A percentile compares a stretch with the other conserved stretches of the same genome.
These are phyloP conservation scores for Euschistus heros DNA, from an alignment of 1,140 invertebrate genomes.

Conservation along the genomic window DNA sequence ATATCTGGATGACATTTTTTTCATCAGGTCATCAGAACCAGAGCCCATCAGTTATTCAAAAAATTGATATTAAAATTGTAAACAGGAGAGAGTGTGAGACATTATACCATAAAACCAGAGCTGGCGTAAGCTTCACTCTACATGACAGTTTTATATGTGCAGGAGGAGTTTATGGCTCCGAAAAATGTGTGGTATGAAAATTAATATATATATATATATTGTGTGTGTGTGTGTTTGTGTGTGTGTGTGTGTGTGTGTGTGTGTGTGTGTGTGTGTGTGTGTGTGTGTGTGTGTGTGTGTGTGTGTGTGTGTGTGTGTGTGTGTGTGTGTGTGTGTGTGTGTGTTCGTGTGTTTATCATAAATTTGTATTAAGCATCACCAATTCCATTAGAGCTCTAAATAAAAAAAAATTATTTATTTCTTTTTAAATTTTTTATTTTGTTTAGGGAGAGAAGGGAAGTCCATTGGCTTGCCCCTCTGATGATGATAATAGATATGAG, in stretches of 20 bases:
- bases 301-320: too few species aligned
- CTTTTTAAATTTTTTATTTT: conserved; percentile 37
- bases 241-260: too few species aligned
- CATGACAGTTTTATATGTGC: conserved; percentile 60
- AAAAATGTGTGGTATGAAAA: conserved; percentile 48
- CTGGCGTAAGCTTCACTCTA: conserved; percentile 49
- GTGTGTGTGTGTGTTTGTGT: too few species aligned
- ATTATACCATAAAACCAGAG: conserved; percentile 43
- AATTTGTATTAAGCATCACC: too few species aligned
- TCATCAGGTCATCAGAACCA: conserved; percentile 40
- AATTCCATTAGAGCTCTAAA: conserved; percentile 1
- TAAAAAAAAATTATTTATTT: not conserved
- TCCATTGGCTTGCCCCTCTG: conserved; percentile 31
- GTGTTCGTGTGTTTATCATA: too few species aligned
- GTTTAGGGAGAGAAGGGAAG: conserved; percentile 37
- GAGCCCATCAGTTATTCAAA: conserved; percentile 62
- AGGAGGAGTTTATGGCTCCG: conserved; percentile 49
- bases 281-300: too few species aligned
- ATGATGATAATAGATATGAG: conserved; percentile 35
- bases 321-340: too few species aligned
- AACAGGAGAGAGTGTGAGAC: conserved; percentile 43
- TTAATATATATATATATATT: too few species aligned
- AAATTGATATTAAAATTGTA: conserved; percentile 53
- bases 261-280: too few species aligned
- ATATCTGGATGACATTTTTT: not conserved